Percentiles rank a stretch among this genome's conserved stretches.
These are phyloP conservation scores for Rutpela maculata DNA, from an alignment of 2,888 invertebrate genomes.

Conservation along the genomic window DNA sequence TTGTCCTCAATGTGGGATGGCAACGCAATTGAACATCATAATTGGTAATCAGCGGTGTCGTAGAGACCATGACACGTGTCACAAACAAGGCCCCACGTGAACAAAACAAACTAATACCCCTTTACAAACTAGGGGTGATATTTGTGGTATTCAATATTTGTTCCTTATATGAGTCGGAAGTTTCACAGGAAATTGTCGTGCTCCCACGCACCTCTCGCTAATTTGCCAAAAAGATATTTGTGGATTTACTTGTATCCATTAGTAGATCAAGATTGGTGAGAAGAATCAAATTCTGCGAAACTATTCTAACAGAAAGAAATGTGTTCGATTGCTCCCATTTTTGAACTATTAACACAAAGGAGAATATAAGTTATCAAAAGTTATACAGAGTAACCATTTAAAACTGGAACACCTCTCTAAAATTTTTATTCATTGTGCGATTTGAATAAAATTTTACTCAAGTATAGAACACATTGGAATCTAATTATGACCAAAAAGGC, in stretches of 20 bases:
- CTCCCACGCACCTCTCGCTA: background rate
- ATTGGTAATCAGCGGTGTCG: slow-evolving; percentile 69
- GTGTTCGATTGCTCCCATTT: too few relatives aligned
- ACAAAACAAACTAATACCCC: slow-evolving; percentile 60
- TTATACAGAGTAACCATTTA: too few relatives aligned
- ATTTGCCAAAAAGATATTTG: background rate
- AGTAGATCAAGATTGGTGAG: too few relatives aligned
- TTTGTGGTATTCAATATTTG: slow-evolving; percentile 32
- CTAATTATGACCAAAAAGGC: too few relatives aligned
- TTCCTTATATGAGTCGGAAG: background rate
- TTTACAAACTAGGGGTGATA: slow-evolving; percentile 42
- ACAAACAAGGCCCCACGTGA: slow-evolving; percentile 68
- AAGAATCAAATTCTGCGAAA: too few relatives aligned
- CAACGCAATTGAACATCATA: slow-evolving; percentile 71
- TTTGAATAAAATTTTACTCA: too few relatives aligned
- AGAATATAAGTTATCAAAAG: too few relatives aligned
- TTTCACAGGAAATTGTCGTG: background rate
- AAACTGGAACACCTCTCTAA: too few relatives aligned
- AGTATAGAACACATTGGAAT: too few relatives aligned
- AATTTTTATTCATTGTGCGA: too few relatives aligned
- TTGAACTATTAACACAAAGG: too few relatives aligned
- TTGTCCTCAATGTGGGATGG: slow-evolving; percentile 57
- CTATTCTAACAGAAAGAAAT: too few relatives aligned
- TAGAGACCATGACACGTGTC: slow-evolving; percentile 70
- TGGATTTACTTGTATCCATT: background rate